Evolutionary conservation across 30 jellyfish, hydroid and myxozoan genomes (phyloP).

Genomic region (Hydractinia symbiolongicarpus): DNA sequence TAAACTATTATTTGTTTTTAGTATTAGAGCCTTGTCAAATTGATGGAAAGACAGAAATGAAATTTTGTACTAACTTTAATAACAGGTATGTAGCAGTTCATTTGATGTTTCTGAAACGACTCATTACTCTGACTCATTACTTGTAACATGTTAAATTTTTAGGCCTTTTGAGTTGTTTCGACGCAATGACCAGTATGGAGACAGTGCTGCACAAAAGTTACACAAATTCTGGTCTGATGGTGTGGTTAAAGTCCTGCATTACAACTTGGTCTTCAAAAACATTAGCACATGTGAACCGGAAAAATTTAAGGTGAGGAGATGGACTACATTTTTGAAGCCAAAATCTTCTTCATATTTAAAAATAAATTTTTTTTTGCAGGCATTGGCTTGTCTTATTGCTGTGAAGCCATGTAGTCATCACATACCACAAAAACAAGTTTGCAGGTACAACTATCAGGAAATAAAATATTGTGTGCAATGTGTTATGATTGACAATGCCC

Average conservation of each 20-base stretch:
- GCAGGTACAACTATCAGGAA: constrained; percentile 18
- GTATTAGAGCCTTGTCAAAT: constrained; percentile 77
- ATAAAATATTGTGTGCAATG: background rate
- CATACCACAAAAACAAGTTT: constrained; percentile 27
- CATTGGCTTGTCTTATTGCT: constrained; percentile 75
- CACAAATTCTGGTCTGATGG: constrained; percentile 60
- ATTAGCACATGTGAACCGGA: constrained; percentile 56
- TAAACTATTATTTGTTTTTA: background rate
- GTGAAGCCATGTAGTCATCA: constrained; percentile 67
- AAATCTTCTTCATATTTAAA: background rate
- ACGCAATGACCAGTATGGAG: constrained; percentile 61
- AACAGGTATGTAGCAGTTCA: constrained; percentile 37
- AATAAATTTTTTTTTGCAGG: constrained; percentile 31
- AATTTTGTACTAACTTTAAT: constrained; percentile 64
- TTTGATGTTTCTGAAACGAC: background rate
- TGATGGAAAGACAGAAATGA: constrained; percentile 60
- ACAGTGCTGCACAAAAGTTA: constrained; percentile 50
- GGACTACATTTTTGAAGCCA: background rate
- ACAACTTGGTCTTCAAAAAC: constrained; percentile 35
- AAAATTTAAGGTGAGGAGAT: constrained; percentile 51
- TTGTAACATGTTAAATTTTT: background rate
- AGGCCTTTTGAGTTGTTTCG: constrained; percentile 71
- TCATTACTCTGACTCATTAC: background rate
- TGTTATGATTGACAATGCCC: too few species aligned
- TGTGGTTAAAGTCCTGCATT: constrained; percentile 27